phyloP scores from a whole-genome alignment of 1,140 invertebrate genomes.

The Ridgeia piscesae region DNA sequence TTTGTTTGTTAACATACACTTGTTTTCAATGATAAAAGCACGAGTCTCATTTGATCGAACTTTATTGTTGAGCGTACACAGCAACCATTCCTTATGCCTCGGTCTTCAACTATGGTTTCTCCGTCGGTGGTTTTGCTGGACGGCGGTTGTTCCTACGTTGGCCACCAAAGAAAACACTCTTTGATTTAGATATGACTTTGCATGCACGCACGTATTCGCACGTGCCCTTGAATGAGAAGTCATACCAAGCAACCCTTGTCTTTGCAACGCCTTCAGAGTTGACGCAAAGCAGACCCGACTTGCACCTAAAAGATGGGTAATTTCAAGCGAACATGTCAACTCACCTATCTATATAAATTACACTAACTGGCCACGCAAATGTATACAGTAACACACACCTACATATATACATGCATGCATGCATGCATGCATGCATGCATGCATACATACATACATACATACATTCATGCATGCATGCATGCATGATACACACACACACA shows the following conservation, averaged over 20 bases:
- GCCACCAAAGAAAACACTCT: not conserved
- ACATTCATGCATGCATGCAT: too few relatives aligned
- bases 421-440: too few relatives aligned
- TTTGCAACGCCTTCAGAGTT: not conserved
- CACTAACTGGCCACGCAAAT: too few relatives aligned
- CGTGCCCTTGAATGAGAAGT: not conserved
- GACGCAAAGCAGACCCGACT: not conserved
- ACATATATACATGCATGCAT: too few relatives aligned
- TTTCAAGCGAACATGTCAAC: too few relatives aligned
- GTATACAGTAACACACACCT: too few relatives aligned
- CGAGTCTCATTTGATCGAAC: not conserved
- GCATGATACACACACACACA: too few relatives aligned
- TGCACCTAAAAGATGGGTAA: not conserved
- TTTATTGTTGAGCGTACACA: not conserved
- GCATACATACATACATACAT: too few relatives aligned
- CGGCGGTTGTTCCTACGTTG: not conserved
- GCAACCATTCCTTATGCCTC: not conserved
- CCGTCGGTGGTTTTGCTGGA: not conserved
- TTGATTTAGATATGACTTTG: not conserved
- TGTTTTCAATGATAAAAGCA: not conserved
- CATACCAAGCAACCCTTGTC: not conserved
- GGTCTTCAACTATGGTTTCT: not conserved
- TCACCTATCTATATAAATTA: too few relatives aligned
- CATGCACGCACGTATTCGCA: not conserved
- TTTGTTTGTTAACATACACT: not conserved